Percentiles rank a stretch among this genome's conserved stretches.
phyloP scores from a whole-genome alignment of 2,888 invertebrate species.

The Tribolium freemani region DNA sequence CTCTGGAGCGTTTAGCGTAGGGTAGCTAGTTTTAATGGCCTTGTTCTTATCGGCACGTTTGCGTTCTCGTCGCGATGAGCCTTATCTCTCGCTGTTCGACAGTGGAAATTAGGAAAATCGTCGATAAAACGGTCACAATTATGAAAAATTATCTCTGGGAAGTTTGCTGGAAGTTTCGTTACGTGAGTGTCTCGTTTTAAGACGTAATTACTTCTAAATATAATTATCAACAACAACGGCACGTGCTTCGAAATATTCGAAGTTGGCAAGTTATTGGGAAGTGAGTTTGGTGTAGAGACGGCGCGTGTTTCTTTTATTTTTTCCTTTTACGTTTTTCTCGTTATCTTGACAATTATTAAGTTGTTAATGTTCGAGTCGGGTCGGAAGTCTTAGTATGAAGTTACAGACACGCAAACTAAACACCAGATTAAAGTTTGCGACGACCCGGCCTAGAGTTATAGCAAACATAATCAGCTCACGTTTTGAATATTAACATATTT shows the following conservation, averaged over 20 bases:
- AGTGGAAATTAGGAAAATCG: slow-evolving; percentile 23
- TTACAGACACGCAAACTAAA: slow-evolving; percentile 52
- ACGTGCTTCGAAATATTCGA: slow-evolving; percentile 38
- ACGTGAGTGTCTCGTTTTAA: slow-evolving; percentile 28
- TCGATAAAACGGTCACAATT: slow-evolving; percentile 29
- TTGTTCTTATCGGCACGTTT: slow-evolving; percentile 9
- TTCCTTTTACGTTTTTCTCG: slow-evolving; percentile 8
- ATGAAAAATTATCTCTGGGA: slow-evolving; percentile 29
- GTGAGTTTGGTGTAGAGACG: slow-evolving; percentile 4
- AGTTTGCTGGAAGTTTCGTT: slow-evolving; percentile 22
- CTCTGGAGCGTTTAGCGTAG: too few relatives aligned
- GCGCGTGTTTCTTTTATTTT: slow-evolving; percentile 15
- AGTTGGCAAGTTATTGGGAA: slow-evolving; percentile 20
- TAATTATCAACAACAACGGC: slow-evolving; percentile 38
- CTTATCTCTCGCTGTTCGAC: slow-evolving; percentile 20
- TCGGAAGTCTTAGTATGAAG: slow-evolving; percentile 40
- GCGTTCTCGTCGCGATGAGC: neutral
- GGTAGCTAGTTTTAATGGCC: neutral
- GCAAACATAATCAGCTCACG: slow-evolving; percentile 53
- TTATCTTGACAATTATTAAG: slow-evolving; percentile 42
- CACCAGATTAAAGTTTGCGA: slow-evolving; percentile 52
- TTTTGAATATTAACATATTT: slow-evolving; percentile 54
- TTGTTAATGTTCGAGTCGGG: slow-evolving; percentile 41
- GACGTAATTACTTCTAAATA: slow-evolving; percentile 42
- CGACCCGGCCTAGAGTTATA: slow-evolving; percentile 45